Conservation (phyloP, 2,797 vertebrate genomes). For the Mormyrus proboscirostris region DNA sequence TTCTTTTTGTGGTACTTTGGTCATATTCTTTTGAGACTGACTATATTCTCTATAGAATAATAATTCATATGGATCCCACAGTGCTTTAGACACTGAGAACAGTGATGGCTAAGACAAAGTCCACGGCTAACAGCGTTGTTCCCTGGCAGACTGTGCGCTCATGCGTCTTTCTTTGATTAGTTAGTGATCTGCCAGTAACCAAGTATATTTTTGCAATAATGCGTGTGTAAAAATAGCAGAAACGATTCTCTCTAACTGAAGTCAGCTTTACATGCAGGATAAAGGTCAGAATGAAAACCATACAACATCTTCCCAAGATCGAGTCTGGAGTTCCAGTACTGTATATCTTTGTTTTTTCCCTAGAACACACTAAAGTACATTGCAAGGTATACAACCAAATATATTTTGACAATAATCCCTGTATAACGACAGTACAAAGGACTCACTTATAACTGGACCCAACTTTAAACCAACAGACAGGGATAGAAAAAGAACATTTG, state of each 20-base stretch:
- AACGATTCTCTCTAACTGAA: background rate
- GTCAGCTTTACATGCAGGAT: background rate
- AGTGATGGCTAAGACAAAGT: background rate
- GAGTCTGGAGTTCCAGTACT: background rate
- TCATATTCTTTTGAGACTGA: background rate
- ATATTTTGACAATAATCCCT: background rate
- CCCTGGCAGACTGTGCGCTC: background rate
- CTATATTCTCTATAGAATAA: background rate
- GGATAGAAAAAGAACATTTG: background rate
- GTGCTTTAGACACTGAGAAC: background rate
- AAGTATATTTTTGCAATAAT: background rate
- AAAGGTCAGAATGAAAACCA: background rate
- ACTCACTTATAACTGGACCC: background rate
- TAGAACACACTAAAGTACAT: background rate
- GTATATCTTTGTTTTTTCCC: background rate
- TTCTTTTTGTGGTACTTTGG: background rate
- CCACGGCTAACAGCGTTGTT: background rate
- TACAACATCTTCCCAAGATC: background rate
- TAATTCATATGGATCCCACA: background rate
- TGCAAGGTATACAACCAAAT: background rate
- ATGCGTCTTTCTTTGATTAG: background rate
- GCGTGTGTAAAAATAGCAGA: background rate
- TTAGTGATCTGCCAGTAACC: background rate
- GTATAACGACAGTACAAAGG: background rate
- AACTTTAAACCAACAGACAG: background rate